A percentile compares a stretch with the other conserved stretches of the same genome.
phyloP scores from a whole-genome alignment of 2,888 invertebrate species.

The Bruchidius siliquastri region DNA sequence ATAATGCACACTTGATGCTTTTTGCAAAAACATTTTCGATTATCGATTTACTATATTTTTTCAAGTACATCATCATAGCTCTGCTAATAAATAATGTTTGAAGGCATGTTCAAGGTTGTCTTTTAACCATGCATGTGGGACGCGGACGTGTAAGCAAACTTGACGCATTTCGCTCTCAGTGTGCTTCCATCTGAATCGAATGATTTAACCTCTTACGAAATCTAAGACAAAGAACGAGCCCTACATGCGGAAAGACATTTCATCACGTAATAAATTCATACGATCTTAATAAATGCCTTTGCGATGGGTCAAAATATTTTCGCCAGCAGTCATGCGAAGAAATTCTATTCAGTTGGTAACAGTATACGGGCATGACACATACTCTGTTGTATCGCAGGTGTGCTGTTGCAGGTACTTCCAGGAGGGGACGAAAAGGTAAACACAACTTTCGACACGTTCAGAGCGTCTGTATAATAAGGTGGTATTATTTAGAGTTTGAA shows the following conservation, averaged over 20 bases:
- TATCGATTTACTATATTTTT: too few relatives aligned
- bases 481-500: not conserved
- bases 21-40: too few relatives aligned
- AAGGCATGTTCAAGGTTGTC: too few relatives aligned
- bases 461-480: not conserved
- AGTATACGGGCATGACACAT: constrained; percentile 36
- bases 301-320: constrained; percentile 10
- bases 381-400: constrained; percentile 32
- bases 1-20: too few relatives aligned
- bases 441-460: constrained; percentile 7
- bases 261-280: not conserved
- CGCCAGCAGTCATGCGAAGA: constrained; percentile 11
- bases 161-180: not conserved
- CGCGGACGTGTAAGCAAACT: too few relatives aligned
- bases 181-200: not conserved
- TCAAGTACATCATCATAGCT: too few relatives aligned
- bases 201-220: not conserved
- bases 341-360: constrained; percentile 15
- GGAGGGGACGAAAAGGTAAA: constrained; percentile 14
- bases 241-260: not conserved
- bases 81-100: too few relatives aligned
- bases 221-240: not conserved
- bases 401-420: constrained; percentile 32
- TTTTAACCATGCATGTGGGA: too few relatives aligned
- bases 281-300: not conserved